phyloP scores from a whole-genome alignment of 2,888 invertebrate species.

The Lasioglossum villosulum region DNA sequence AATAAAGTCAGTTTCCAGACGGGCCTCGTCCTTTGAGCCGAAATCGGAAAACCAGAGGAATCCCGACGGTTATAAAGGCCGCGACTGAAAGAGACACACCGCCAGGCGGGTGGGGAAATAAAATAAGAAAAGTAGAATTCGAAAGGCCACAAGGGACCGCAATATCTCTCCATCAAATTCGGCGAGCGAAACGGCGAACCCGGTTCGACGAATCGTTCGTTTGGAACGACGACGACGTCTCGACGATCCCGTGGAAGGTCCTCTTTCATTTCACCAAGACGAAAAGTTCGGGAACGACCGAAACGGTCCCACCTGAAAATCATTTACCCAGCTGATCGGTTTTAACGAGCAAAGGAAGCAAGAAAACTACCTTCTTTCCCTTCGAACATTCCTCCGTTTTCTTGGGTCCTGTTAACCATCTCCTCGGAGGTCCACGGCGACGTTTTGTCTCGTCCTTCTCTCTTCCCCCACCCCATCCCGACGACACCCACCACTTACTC shows the following conservation, averaged over 20 bases:
- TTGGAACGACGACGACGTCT: slow-evolving; percentile 19
- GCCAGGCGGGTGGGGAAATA: slow-evolving; percentile 27
- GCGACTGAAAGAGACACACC: slow-evolving; percentile 48
- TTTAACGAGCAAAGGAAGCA: not conserved
- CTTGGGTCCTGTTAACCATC: not conserved
- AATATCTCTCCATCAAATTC: slow-evolving; percentile 76
- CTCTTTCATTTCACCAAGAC: slow-evolving; percentile 46
- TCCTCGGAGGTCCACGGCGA: too few species aligned
- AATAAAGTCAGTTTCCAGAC: slow-evolving; percentile 65
- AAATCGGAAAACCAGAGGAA: slow-evolving; percentile 61
- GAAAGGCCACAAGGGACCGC: slow-evolving; percentile 61
- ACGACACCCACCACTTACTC: not conserved
- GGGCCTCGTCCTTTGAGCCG: slow-evolving; percentile 55
- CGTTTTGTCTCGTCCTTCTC: not conserved
- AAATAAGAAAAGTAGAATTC: slow-evolving; percentile 48
- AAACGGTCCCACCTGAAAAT: slow-evolving; percentile 60
- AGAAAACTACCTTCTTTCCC: not conserved
- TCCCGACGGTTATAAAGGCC: slow-evolving; percentile 58
- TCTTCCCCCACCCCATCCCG: too few species aligned
- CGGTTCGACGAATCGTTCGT: slow-evolving; percentile 38
- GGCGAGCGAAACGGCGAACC: slow-evolving; percentile 60
- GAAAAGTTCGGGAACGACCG: slow-evolving; percentile 11
- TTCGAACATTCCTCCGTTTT: not conserved
- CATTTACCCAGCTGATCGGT: slow-evolving; percentile 66
- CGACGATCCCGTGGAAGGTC: slow-evolving; percentile 22